phyloP scores from a whole-genome alignment of 2,888 invertebrate genomes.

The Aphodius granarius region DNA sequence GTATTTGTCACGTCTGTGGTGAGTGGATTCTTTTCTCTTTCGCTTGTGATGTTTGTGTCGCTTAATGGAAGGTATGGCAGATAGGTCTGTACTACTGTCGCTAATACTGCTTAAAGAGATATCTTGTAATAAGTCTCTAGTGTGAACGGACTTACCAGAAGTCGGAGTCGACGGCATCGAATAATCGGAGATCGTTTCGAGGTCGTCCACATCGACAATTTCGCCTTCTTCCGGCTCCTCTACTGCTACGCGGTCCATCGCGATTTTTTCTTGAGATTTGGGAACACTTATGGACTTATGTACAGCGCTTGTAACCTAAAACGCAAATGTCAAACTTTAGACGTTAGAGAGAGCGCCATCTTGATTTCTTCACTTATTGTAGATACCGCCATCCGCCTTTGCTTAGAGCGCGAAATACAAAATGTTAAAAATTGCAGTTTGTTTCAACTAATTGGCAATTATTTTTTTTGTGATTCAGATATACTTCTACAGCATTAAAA shows the following conservation, averaged over 20 bases:
- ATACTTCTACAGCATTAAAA: too few species aligned
- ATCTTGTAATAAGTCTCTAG: constrained; percentile 50
- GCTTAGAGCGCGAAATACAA: neutral
- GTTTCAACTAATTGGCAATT: too few species aligned
- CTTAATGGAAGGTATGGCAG: neutral
- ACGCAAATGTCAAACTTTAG: neutral
- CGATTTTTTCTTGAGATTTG: neutral
- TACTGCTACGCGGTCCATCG: constrained; percentile 1
- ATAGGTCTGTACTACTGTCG: constrained; percentile 34
- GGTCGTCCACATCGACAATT: constrained; percentile 45
- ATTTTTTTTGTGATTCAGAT: too few species aligned
- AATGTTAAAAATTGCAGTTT: too few species aligned
- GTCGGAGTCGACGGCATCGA: constrained; percentile 44
- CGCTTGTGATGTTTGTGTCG: neutral
- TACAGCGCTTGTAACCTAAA: neutral
- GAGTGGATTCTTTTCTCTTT: neutral
- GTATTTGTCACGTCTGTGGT: neutral
- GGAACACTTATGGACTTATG: neutral
- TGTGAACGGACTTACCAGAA: constrained; percentile 50
- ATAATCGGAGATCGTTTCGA: constrained; percentile 52
- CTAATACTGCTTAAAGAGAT: constrained; percentile 54
- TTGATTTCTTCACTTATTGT: neutral
- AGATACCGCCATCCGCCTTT: too few species aligned
- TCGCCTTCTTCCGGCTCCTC: constrained; percentile 52
- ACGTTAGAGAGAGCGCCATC: neutral